phyloP scores from a whole-genome alignment of 2,797 vertebrate species.

The Enteromius unitaeniatus region DNA sequence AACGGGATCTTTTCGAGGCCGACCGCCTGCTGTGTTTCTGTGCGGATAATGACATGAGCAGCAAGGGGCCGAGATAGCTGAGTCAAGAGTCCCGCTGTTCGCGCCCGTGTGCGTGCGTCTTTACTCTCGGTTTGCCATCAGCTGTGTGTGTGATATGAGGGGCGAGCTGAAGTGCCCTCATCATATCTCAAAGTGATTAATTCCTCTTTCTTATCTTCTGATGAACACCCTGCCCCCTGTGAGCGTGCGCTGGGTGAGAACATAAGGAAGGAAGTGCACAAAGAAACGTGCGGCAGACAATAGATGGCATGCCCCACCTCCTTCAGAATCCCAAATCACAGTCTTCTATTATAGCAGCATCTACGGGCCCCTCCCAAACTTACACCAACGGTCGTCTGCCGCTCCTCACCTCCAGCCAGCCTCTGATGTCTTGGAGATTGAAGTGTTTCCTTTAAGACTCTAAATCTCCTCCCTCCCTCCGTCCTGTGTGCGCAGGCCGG shows the following conservation, averaged over 20 bases:
- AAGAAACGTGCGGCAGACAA: constrained; percentile 30
- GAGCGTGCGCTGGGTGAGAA: constrained; percentile 52
- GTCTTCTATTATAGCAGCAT: constrained; percentile 7
- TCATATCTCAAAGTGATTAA: constrained; percentile 79
- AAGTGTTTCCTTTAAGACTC: constrained; percentile 54
- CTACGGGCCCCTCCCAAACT: constrained; percentile 1
- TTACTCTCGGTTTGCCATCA: constrained; percentile 63
- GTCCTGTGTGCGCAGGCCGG: constrained; percentile 53
- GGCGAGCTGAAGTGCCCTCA: constrained; percentile 75
- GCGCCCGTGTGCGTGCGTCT: constrained; percentile 50
- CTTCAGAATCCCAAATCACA: constrained; percentile 24
- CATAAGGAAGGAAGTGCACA: constrained; percentile 46
- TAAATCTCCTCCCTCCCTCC: constrained; percentile 33
- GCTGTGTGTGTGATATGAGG: constrained; percentile 69
- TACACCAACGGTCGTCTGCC: constrained; percentile 29
- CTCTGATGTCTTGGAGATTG: constrained; percentile 58
- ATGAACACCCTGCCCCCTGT: constrained; percentile 72
- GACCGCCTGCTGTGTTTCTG: constrained; percentile 62
- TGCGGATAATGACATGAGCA: constrained; percentile 61
- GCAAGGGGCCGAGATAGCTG: constrained; percentile 44
- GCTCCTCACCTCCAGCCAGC: constrained; percentile 56
- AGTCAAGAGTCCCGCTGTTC: constrained; percentile 65
- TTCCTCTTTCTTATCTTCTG: constrained; percentile 79
- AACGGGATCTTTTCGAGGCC: constrained; percentile 48
- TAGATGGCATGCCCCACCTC: constrained; percentile 23